phyloP scores from a whole-genome alignment of 2,797 vertebrate genomes.

The Apogon talboti region DNA sequence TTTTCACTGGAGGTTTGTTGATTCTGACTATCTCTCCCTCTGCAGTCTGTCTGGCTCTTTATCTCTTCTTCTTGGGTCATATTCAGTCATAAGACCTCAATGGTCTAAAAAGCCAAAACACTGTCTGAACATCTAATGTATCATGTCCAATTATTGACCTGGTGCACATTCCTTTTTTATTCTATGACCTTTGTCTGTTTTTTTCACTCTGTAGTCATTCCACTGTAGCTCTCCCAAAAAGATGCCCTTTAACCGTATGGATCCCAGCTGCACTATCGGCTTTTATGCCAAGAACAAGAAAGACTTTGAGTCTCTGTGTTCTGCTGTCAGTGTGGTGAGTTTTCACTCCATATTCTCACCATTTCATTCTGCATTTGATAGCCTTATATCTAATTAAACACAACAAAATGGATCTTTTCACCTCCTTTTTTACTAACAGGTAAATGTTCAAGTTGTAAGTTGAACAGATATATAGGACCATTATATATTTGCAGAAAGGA shows the following conservation, averaged over 20 bases:
- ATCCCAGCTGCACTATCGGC: constrained; percentile 94
- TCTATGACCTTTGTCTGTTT: neutral
- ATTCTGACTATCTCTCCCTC: neutral
- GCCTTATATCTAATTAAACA: neutral
- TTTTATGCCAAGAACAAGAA: constrained; percentile 90
- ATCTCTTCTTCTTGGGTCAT: neutral
- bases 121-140: neutral
- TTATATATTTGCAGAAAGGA: too few species aligned
- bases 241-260: constrained; percentile 92
- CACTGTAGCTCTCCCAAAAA: constrained; percentile 92
- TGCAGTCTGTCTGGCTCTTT: neutral
- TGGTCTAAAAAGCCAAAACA: constrained; percentile 1
- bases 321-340: constrained; percentile 85
- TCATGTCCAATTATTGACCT: neutral
- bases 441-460: too few species aligned
- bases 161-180: constrained; percentile 1
- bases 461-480: too few species aligned
- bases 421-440: neutral
- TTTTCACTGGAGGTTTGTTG: constrained; percentile 89
- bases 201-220: constrained; percentile 83
- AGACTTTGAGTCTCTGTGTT: constrained; percentile 90
- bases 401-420: neutral
- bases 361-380: neutral
- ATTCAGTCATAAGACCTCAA: neutral
- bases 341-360: neutral